Base-by-base conservation (phyloP, 1,140 invertebrate species). In the Melitaea cinxia region DNA sequence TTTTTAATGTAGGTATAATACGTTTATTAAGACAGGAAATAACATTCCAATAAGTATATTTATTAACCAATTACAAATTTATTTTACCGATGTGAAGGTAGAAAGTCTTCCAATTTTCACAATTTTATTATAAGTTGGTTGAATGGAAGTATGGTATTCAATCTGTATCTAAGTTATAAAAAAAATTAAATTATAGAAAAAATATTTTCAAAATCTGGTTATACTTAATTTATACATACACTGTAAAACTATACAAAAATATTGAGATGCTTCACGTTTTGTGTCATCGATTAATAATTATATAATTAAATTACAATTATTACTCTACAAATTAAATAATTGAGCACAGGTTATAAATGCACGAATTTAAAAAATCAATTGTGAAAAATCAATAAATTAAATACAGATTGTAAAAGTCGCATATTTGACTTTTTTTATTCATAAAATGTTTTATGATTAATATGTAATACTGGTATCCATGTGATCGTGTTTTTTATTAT, bases 401-500 rank as follows among this genome's bases (percentile, higher is more conserved):
- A 53, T 0, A 15, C n/a, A 4, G 14, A 53, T 21, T 35, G 21
- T 35, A 9, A 35, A 54, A 54, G 30, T 23, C 52, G 52, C 26
- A n/a, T 26, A n/a, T 56, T 56, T n/a, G 47, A 35, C 35, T 6
- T 45, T 42, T 45, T 19, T 45, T 45, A 6, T 45, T 45, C 39
- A 45, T 45, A 45, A 45, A 45, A 19, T 45, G 17, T 45, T 45
- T 45, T 45, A 45, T 45, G 39, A 53, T 30, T 53, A 53, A 30
- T 17, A 30, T 15, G 24, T 53, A 30, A 50, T 53, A 53, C 50
- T 53, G 50, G 50, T 53, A 53, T 45, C 39, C 15, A 45, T 72
- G 63, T 70, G 59, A 67, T 73, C 57, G 47, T 70, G 42, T 67
- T 66, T 67, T 52, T 60, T 73, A 72, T 64, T 58, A 50, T 53